phyloP scores from a whole-genome alignment of 2,797 vertebrate species.

The Eulemur coronatus region DNA sequence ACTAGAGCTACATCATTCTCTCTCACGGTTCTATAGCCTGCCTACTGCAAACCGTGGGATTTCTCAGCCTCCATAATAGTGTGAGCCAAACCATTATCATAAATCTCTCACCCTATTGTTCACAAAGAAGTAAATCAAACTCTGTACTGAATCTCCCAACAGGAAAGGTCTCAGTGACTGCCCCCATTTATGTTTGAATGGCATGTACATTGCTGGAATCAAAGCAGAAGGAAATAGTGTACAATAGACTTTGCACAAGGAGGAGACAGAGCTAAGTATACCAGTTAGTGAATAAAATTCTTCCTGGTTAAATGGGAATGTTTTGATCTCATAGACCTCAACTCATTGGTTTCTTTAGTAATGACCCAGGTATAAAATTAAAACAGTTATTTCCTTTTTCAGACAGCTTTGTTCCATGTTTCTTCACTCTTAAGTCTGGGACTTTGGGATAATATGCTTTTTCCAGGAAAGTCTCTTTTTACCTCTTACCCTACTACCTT shows the following conservation, averaged over 20 bases:
- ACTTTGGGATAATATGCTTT: not conserved
- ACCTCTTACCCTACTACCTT: not conserved
- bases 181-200: not conserved
- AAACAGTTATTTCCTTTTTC: not conserved
- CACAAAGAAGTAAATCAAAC: not conserved
- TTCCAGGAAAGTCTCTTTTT: not conserved
- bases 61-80: not conserved
- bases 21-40: not conserved
- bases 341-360: not conserved
- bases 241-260: not conserved
- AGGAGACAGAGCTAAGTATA: not conserved
- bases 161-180: not conserved
- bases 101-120: not conserved
- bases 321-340: not conserved
- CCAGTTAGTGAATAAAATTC: not conserved
- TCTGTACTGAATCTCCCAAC: not conserved
- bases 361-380: not conserved
- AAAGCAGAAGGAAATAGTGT: not conserved
- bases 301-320: not conserved
- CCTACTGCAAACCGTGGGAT: not conserved
- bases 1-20: not conserved
- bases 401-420: not conserved
- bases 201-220: not conserved
- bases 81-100: not conserved
- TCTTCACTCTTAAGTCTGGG: not conserved